Evolutionary conservation across 2,888 invertebrate genomes (phyloP).

Genomic region (Eupithecia centaureata): DNA sequence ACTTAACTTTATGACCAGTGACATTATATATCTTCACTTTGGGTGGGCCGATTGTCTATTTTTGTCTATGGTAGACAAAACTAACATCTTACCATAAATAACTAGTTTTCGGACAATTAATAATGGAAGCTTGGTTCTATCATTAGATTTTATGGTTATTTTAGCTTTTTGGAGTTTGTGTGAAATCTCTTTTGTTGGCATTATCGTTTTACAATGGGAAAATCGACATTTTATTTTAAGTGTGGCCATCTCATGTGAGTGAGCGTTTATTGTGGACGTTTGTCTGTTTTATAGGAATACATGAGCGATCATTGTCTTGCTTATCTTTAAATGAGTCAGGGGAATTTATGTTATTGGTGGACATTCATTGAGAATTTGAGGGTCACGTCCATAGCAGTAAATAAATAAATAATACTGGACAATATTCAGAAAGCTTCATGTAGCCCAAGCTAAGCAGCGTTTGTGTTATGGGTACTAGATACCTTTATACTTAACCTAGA

Average conservation of each 20-base stretch:
- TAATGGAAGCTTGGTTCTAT: conserved; percentile 67
- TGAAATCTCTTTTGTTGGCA: conserved; percentile 40
- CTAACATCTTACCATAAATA: conserved; percentile 73
- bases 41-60: conserved; percentile 78
- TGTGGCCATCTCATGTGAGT: conserved; percentile 22
- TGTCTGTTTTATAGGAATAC: conserved; percentile 4
- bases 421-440: too few species aligned
- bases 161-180: conserved; percentile 41
- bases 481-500: too few species aligned
- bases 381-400: background rate
- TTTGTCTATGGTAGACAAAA: conserved; percentile 67
- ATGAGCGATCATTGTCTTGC: conserved; percentile 8
- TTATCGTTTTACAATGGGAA: conserved; percentile 26
- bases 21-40: conserved; percentile 63
- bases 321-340: background rate
- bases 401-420: too few species aligned
- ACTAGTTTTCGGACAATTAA: conserved; percentile 80
- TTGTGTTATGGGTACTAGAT: too few species aligned
- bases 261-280: conserved; percentile 14
- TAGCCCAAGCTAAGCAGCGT: too few species aligned
- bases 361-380: background rate
- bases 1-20: conserved; percentile 67
- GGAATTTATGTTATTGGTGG: conserved; percentile 4
- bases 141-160: conserved; percentile 63
- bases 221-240: conserved; percentile 25